Conservation (phyloP, 1,140 invertebrate species). For the Nasonia longicornis region DNA sequence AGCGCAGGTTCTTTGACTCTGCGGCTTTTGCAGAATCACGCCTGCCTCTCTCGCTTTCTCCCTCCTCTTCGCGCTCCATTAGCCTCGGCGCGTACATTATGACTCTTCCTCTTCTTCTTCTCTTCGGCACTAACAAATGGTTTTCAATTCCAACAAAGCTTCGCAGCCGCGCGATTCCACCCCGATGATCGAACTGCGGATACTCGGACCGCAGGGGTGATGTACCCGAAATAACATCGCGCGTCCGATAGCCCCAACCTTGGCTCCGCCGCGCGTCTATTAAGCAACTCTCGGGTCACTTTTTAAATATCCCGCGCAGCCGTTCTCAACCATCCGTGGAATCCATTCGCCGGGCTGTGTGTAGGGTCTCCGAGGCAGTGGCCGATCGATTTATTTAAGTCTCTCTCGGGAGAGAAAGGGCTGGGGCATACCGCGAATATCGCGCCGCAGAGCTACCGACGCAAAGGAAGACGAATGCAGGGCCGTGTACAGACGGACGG, state of each 20-base stretch:
- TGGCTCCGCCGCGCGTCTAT: neutral
- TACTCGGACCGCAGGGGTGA: no score
- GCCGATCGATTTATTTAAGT: slow-evolving; percentile 41
- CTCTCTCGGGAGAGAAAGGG: neutral
- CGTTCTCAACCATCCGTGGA: slow-evolving; percentile 24
- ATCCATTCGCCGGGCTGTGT: neutral
- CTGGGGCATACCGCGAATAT: slow-evolving; percentile 13
- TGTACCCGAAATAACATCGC: no score
- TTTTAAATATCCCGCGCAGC: slow-evolving; percentile 21
- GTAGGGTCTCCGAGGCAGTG: neutral
- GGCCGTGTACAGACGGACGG: neutral
- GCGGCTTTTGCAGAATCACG: neutral
- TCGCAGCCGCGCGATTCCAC: no score
- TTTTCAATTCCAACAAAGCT: no score
- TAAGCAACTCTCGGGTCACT: neutral
- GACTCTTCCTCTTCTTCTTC: no score
- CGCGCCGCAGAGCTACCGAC: neutral
- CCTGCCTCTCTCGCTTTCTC: neutral
- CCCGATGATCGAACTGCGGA: no score
- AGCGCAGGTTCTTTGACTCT: neutral
- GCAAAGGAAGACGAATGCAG: slow-evolving; percentile 18
- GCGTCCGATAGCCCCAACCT: neutral
- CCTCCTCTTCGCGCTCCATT: neutral
- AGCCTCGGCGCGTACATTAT: neutral
- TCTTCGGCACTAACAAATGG: no score